Conservation (phyloP, 1,140 invertebrate species). For the Euura lappo region DNA sequence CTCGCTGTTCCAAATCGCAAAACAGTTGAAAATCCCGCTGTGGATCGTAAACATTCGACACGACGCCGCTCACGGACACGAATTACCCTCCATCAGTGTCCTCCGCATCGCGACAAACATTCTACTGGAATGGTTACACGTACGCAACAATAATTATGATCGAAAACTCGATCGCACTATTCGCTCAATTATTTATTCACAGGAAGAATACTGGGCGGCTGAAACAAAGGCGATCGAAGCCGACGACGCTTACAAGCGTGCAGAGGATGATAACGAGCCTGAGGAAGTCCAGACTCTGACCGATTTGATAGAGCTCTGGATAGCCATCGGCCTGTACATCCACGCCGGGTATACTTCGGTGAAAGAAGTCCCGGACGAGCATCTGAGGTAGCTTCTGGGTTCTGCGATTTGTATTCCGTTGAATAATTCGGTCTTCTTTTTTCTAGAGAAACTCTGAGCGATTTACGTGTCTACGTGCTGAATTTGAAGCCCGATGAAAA, state of each 20-base stretch:
- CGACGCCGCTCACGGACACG: constrained; percentile 68
- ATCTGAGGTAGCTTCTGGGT: constrained; percentile 37
- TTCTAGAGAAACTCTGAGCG: constrained; percentile 35
- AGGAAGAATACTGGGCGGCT: constrained; percentile 17
- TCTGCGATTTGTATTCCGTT: constrained; percentile 4
- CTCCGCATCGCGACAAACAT: constrained; percentile 63
- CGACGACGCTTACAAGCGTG: constrained; percentile 21
- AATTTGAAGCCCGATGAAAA: constrained; percentile 15
- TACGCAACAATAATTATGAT: constrained; percentile 35
- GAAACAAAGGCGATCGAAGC: constrained; percentile 37
- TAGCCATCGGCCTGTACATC: constrained; percentile 46
- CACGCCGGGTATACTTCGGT: constrained; percentile 39
- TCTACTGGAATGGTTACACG: constrained; percentile 67
- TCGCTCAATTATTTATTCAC: constrained; percentile 13
- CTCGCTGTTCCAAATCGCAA: constrained; percentile 65
- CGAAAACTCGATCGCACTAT: constrained; percentile 26
- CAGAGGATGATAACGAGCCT: constrained; percentile 24
- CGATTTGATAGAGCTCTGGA: constrained; percentile 51
- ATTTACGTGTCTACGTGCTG: constrained; percentile 27
- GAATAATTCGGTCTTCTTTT: constrained; percentile 12
- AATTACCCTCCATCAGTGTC: constrained; percentile 63
- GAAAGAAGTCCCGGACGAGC: constrained; percentile 40
- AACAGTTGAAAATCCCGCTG: constrained; percentile 65
- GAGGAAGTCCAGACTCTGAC: constrained; percentile 35
- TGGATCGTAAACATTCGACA: constrained; percentile 74